Conservation (phyloP, 2,888 invertebrate species). For the Sisyra nigra region DNA sequence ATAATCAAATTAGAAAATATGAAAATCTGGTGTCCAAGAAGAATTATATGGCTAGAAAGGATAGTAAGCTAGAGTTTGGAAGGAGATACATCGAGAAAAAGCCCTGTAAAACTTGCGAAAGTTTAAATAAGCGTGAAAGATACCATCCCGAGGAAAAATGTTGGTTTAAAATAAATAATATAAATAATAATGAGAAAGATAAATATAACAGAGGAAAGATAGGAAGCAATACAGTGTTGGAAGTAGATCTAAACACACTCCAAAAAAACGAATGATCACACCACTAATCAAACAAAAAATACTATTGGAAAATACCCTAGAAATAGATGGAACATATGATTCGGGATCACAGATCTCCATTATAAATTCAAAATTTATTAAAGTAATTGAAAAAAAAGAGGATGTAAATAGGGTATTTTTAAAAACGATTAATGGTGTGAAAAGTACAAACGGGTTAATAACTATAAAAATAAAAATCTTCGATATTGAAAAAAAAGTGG, state of each 20-base stretch:
- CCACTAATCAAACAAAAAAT: conserved; percentile 14
- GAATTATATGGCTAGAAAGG: conserved; percentile 9
- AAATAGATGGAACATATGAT: conserved; percentile 13
- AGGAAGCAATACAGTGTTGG: conserved; percentile 15
- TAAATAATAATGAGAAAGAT: too few relatives aligned
- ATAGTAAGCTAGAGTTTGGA: conserved; percentile 12
- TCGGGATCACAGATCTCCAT: conserved; percentile 14
- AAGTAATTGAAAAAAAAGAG: conserved; percentile 13
- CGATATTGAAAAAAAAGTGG: conserved; percentile 10
- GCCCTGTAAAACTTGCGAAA: conserved; percentile 15
- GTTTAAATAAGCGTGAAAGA: conserved; percentile 14
- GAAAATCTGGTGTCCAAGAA: conserved; percentile 10
- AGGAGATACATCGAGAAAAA: conserved; percentile 14
- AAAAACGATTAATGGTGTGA: conserved; percentile 15
- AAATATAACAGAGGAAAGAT: conserved; percentile 12
- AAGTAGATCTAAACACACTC: conserved; percentile 13
- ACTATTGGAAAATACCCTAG: conserved; percentile 10
- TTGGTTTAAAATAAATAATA: conserved; percentile 14
- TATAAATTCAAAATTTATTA: conserved; percentile 13
- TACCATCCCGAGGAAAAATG: conserved; percentile 13
- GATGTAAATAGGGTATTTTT: conserved; percentile 12
- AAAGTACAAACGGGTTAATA: conserved; percentile 11
- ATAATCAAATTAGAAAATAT: conserved; percentile 11
- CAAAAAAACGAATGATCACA: conserved; percentile 14
- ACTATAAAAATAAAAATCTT: conserved; percentile 12